Base-by-base conservation (phyloP, 2,113 vertebrate species). In the Eulemur macaco region DNA sequence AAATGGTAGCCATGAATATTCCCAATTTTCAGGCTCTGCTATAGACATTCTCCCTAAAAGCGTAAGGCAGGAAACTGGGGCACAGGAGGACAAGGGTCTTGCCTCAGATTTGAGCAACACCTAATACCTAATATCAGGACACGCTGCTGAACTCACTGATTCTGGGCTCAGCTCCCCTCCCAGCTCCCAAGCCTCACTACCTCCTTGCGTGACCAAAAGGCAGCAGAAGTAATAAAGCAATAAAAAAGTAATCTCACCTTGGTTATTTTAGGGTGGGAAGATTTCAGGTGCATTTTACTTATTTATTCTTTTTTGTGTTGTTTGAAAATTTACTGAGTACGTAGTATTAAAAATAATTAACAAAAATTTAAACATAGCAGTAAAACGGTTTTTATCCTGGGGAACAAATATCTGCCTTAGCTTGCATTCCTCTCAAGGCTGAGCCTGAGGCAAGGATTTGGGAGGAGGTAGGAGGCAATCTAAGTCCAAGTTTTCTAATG, bases 221-320 rank as follows among this genome's bases (percentile, higher is more conserved):
- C 21, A 37, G 39, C 12, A 77, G 45, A 86, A 64, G 14, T 54
- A 82, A 63, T 39, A 20, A 76, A 87, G 23, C 11, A 64, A 39
- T 21, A 12, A 77, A 39, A 9, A 39, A 47, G 6, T 11, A 52
- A 66, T 81, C 20, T 77, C 58, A 29, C 11, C n/a, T 10, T 12
- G 9, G 6, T 91, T 66, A 78, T 45, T 94, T 97, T 42, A 5
- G 12, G 37, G 37, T 80, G 15, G 60, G 37, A 73, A 83, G 9
- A 68, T 64, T 91, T 71, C 74, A 96, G 47, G 37, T 64, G 31
- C 87, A 12, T 83, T 97, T 88, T 74, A 76, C 15, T 74, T 82
- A 34, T 76, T 89, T 69, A 50, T 56, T 76, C n/a, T 89, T 88
- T 82, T 94, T 56, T 80, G 17, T 4, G 23, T 77, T 91, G 45